phyloP scores from a whole-genome alignment of 2,888 invertebrate species.

The Acleris emargana region DNA sequence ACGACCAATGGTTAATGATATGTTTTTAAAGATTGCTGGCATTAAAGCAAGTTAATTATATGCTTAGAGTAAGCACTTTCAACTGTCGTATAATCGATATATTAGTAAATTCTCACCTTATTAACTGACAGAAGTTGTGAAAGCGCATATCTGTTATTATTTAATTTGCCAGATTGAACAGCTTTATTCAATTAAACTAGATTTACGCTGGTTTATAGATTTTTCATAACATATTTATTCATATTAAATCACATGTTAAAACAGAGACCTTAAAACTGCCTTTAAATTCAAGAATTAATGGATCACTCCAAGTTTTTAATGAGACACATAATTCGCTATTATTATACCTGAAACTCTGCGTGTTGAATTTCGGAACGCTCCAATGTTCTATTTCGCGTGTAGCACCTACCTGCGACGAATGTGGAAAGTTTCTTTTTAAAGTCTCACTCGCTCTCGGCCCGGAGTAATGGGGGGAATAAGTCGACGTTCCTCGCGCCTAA shows the following conservation, averaged over 20 bases:
- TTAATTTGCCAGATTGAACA: not conserved
- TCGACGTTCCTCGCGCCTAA: conserved; percentile 80
- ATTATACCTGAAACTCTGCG: conserved; percentile 24
- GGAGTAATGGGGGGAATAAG: conserved; percentile 42
- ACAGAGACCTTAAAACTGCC: not conserved
- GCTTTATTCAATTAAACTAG: not conserved
- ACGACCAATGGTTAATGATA: too few relatives aligned
- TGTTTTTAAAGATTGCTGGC: too few relatives aligned
- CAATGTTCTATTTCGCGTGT: conserved; percentile 31
- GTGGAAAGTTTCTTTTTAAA: conserved; percentile 37
- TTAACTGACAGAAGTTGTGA: conserved; percentile 71
- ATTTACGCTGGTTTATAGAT: not conserved
- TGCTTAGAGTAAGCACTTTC: too few relatives aligned
- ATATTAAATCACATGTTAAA: not conserved
- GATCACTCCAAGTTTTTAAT: conserved; percentile 10
- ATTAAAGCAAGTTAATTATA: too few relatives aligned
- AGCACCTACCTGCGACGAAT: conserved; percentile 31
- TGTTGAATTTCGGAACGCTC: conserved; percentile 25
- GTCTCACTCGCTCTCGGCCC: conserved; percentile 35
- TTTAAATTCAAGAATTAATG: conserved; percentile 6
- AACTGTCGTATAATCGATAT: conserved; percentile 66
- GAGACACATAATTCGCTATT: conserved; percentile 16
- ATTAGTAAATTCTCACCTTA: conserved; percentile 71
- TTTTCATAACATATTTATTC: too few relatives aligned
- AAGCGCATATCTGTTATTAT: conserved; percentile 38